Evolutionary conservation across 1,140 invertebrate species (phyloP).

Genomic region (Metaphire vulgaris): DNA sequence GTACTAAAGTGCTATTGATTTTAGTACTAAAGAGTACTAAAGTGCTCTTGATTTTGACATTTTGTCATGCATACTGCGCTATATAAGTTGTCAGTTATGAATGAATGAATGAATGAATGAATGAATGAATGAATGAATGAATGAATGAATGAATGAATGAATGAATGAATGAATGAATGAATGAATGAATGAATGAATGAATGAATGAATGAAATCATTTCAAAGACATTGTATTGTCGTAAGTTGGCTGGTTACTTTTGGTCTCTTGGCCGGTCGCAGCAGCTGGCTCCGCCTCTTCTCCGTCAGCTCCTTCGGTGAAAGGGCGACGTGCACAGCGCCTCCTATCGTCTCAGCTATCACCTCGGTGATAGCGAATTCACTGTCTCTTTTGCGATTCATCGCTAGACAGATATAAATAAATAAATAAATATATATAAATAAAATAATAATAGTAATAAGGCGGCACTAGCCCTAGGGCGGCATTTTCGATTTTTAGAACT

Average conservation of each 20-base stretch:
- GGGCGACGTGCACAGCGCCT: neutral
- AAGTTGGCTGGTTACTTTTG: neutral
- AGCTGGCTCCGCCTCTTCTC: neutral
- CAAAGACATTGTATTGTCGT: no score
- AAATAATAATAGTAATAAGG: no score
- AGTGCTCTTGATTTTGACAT: no score
- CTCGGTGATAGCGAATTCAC: neutral
- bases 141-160: conserved; percentile 3
- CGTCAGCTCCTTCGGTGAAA: neutral
- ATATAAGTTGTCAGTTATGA: no score
- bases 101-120: conserved; percentile 19
- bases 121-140: conserved; percentile 12
- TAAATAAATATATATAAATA: no score
- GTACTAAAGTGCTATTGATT: no score
- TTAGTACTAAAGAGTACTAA: no score
- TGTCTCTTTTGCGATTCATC: neutral
- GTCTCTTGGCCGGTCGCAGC: neutral
- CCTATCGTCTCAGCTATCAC: neutral
- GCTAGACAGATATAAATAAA: neutral
- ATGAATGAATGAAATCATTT: conserved; percentile 1
- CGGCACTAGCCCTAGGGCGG: no score
- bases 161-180: conserved; percentile 3
- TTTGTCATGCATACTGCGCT: no score
- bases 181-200: conserved; percentile 3
- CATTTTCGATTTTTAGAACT: no score